Base-by-base conservation (phyloP, 2,888 invertebrate genomes). In the Sturmia bella region DNA sequence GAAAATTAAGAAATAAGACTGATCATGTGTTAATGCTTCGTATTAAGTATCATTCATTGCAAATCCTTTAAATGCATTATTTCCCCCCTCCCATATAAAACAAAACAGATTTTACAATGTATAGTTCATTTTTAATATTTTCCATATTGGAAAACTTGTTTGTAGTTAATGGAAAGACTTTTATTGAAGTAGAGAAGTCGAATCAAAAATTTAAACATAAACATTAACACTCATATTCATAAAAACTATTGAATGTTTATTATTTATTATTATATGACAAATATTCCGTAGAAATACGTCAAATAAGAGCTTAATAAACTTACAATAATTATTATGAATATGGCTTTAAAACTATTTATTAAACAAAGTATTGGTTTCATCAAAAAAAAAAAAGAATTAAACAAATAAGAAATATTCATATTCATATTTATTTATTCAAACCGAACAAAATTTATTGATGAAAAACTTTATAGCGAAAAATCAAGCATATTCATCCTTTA, bases 141-240 rank as follows among this genome's bases (percentile, higher is more conserved):
- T 84, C 84, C 84, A 84, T 83, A 84, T 84, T 84, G 84, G 84
- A 84, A 84, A 84, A 39, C 43, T 15, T 50, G 73, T 81, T 77
- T 81, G 19, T 81, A 82, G 69, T 74, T 74, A 79, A 79, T 70
- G 27, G 39, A 83, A 83, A 78, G 83, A 83, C 79, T 83, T 82
- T 45, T 63, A n/a, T 15, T 27, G 41, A 56, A 27, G 11, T 19
- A 61, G 13, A 57, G 2, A 37, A 59, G 5, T 32, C 32, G 32
- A 68, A 68, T 9, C 17, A 13, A 78, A 45, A 48, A 41, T 50
- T 68, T 64, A 15, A 68, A 27, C 43, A 69, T 79, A 61, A 63
- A 37, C n/a, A n/a, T n/a, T n/a, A n/a, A n/a, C n/a, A n/a, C n/a
- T n/a, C 56, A 69, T 57, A 61, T 15, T 15, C n/a, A 59, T 24